Base-by-base conservation (phyloP, 2,113 vertebrate genomes). In the Meleagris gallopavo region DNA sequence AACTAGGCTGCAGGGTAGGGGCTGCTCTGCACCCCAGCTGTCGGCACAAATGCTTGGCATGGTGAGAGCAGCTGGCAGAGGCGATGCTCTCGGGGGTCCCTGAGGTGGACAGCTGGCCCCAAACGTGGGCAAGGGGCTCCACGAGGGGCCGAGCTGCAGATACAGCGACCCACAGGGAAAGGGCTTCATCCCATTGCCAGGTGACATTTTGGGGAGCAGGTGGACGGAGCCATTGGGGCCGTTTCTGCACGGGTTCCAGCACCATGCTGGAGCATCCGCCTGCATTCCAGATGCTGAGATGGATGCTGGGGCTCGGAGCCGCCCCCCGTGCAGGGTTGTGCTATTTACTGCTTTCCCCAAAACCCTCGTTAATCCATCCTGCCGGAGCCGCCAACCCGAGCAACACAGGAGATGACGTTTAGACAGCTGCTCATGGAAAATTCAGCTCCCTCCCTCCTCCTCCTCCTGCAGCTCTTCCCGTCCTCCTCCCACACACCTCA, bases 381-480 rank as follows among this genome's bases (percentile, higher is more conserved):
- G 75, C 84, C 76, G 89, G 88, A 96, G 85, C 82, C 91, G 87
- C 92, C 93, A 94, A 89, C 69, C 79, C 0, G 9, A 94, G 94
- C 54, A 5, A 94, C 0, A 5, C 73, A 93, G 75, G 67, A 94
- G 91, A 96, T 96, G 92, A 96, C 87, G 91, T 89, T 96, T 82
- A 91, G 91, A 95, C 94, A 97, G 95, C 93, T 95, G 93, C 91
- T 96, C 86, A 93, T 88, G 94, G 96, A 96, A 96, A 96, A 96
- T 94, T 95, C 91, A 94, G 83, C 89, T 94, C 87, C 38, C 88
- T 43, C 41, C 41, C 41, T 43, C 41, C 41, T 40, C 40, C 40
- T 83, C 50, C 38, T 40, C 94, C 90, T 83, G 19, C 0, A 94
- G 78, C 86, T 74, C 95, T 72, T 96, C 91, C 81, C 1, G 0